Evolutionary conservation across 2,113 vertebrate species (phyloP).

Genomic region (Heterotis niloticus): DNA sequence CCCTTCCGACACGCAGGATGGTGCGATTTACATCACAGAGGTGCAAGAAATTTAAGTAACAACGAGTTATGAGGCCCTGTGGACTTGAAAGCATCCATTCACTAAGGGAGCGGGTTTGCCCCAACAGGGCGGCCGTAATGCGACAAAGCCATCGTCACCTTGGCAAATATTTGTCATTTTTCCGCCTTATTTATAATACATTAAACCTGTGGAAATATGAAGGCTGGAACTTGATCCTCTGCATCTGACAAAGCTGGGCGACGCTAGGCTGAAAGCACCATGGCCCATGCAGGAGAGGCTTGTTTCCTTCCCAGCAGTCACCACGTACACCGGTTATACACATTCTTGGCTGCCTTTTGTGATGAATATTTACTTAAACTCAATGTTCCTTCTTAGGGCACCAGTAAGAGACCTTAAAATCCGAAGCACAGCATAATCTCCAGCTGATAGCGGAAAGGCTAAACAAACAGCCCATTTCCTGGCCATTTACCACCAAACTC

Average conservation of each 20-base stretch:
- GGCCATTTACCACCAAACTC: constrained; percentile 3
- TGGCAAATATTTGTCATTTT: too few species aligned
- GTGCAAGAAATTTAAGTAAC: background rate
- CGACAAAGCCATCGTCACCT: too few species aligned
- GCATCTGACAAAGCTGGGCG: too few species aligned
- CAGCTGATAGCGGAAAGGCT: constrained; percentile 5
- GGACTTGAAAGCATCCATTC: background rate
- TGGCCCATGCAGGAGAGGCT: background rate
- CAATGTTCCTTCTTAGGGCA: background rate
- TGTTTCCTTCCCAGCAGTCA: background rate
- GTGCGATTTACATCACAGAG: background rate
- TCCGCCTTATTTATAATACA: too few species aligned
- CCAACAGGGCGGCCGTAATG: too few species aligned
- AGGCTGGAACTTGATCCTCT: too few species aligned
- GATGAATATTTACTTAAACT: background rate
- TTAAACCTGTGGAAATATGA: too few species aligned
- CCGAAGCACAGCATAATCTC: background rate
- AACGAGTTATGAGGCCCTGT: background rate
- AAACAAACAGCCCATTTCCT: constrained; percentile 5
- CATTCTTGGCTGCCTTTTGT: background rate
- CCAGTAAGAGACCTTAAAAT: background rate
- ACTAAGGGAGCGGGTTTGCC: background rate
- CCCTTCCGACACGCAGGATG: background rate
- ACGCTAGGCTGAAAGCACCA: too few species aligned
- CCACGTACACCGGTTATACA: background rate